Conservation (phyloP, 2,888 invertebrate genomes). For the Stenchaetothrips biformis region DNA sequence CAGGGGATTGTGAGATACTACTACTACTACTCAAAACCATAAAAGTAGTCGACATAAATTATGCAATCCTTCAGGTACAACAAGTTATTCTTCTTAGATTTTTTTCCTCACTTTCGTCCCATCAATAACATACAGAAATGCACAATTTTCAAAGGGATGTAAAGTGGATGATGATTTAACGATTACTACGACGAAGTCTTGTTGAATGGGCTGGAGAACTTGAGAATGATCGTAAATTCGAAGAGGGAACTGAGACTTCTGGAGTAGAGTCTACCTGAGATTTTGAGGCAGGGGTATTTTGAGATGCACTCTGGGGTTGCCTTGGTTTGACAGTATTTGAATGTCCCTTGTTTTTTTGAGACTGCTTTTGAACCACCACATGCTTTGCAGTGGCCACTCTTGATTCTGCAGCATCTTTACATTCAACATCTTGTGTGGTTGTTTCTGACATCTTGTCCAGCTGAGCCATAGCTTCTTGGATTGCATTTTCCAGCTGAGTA, state of each 20-base stretch:
- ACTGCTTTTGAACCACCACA: not conserved
- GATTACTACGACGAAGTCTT: not conserved
- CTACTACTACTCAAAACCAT: too few species aligned
- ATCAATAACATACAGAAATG: not conserved
- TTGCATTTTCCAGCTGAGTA: conserved; percentile 81
- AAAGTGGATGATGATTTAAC: not conserved
- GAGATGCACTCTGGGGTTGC: not conserved
- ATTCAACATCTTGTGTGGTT: too few species aligned
- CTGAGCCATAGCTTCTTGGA: conserved; percentile 89
- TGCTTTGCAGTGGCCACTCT: not conserved
- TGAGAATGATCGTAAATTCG: not conserved
- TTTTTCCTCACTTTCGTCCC: not conserved
- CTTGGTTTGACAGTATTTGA: not conserved
- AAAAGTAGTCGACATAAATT: too few species aligned
- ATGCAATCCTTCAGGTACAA: not conserved
- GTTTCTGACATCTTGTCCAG: conserved; percentile 64
- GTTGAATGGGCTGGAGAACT: conserved; percentile 7
- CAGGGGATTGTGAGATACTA: too few species aligned
- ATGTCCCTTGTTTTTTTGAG: not conserved
- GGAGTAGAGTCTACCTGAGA: not conserved
- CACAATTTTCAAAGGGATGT: not conserved
- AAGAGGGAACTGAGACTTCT: not conserved
- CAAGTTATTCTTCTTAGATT: not conserved
- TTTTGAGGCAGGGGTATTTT: not conserved
- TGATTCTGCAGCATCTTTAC: not conserved